phyloP scores from a whole-genome alignment of 2,797 vertebrate genomes.

The Enteromius mattozi region DNA sequence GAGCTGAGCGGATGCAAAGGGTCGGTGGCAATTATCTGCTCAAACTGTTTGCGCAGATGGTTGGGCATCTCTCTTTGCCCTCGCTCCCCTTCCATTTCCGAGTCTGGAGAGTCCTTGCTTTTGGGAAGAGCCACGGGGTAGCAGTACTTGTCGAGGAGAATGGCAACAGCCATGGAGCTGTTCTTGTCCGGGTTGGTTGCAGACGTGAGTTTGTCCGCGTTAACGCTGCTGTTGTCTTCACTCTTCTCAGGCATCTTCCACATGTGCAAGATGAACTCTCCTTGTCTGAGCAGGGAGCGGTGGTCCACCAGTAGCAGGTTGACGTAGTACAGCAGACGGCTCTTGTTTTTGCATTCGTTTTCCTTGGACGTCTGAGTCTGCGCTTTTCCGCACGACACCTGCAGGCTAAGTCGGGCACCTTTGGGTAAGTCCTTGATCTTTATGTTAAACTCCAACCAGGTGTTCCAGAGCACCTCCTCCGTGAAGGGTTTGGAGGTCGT shows the following conservation, averaged over 20 bases:
- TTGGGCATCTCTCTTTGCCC: constrained; percentile 95
- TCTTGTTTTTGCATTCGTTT: constrained; percentile 86
- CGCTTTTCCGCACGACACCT: constrained; percentile 91
- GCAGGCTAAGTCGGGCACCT: constrained; percentile 92
- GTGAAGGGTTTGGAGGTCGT: constrained; percentile 90
- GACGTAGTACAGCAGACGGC: constrained; percentile 93
- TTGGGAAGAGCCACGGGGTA: constrained; percentile 96
- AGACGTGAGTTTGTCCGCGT: constrained; percentile 96
- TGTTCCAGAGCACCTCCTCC: constrained; percentile 96
- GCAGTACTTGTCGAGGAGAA: constrained; percentile 93
- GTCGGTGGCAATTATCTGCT: constrained; percentile 91
- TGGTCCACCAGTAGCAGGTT: constrained; percentile 96
- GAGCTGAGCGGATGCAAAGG: constrained; percentile 93
- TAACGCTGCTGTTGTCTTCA: constrained; percentile 94
- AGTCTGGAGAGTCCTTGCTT: constrained; percentile 78
- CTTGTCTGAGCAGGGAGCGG: constrained; percentile 91
- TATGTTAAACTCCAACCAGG: constrained; percentile 95
- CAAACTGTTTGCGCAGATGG: constrained; percentile 94
- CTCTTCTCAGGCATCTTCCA: constrained; percentile 96
- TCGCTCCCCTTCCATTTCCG: constrained; percentile 79
- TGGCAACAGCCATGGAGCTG: constrained; percentile 91
- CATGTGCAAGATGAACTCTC: constrained; percentile 97
- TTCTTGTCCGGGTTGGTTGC: constrained; percentile 97
- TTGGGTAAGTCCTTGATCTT: constrained; percentile 96
- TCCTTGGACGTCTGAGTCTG: constrained; percentile 83